A percentile compares a stretch with the other conserved stretches of the same genome.
These are phyloP conservation scores for Scolanthus callimorphus DNA, from an alignment of 92 coral and sea anemone species.

Conservation along the genomic window DNA sequence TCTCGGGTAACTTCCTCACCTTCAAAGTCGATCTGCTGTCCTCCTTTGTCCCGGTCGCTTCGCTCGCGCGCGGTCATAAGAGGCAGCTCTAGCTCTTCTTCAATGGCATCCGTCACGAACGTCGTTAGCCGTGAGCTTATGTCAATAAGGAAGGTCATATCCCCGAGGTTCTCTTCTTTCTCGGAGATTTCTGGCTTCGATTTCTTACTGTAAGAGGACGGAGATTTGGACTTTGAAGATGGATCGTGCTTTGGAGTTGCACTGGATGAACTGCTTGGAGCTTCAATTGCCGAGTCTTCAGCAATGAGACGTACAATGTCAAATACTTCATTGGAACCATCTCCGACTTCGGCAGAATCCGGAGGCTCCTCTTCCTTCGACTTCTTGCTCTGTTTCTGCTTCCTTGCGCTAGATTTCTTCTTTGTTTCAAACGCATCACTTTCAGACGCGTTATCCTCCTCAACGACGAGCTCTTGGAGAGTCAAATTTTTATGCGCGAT, in stretches of 20 bases:
- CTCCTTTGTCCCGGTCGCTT: conserved; percentile 69
- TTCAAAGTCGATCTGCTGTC: conserved; percentile 69
- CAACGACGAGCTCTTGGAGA: background rate
- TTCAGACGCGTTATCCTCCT: background rate
- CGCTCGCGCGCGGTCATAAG: conserved; percentile 81
- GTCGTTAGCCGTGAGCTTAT: conserved; percentile 75
- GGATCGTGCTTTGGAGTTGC: background rate
- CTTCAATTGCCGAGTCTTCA: too few species aligned
- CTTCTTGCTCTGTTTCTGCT: background rate
- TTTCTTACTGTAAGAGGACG: background rate
- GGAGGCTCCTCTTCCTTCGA: too few species aligned
- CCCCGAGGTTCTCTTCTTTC: conserved; percentile 60
- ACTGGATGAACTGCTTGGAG: background rate
- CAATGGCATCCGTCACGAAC: conserved; percentile 49
- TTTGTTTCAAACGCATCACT: background rate
- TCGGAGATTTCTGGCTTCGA: background rate
- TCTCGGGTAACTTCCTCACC: conserved; percentile 63
- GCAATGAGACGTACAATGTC: too few species aligned
- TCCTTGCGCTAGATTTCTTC: background rate
- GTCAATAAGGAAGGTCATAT: conserved; percentile 77
- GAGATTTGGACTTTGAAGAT: background rate
- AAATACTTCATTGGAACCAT: too few species aligned
- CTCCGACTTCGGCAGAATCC: too few species aligned
- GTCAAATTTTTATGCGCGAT: too few species aligned
- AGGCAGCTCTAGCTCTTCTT: conserved; percentile 67